Evolutionary conservation across 2,113 vertebrate species (phyloP).

Genomic region (Dryoscopus gambensis): DNA sequence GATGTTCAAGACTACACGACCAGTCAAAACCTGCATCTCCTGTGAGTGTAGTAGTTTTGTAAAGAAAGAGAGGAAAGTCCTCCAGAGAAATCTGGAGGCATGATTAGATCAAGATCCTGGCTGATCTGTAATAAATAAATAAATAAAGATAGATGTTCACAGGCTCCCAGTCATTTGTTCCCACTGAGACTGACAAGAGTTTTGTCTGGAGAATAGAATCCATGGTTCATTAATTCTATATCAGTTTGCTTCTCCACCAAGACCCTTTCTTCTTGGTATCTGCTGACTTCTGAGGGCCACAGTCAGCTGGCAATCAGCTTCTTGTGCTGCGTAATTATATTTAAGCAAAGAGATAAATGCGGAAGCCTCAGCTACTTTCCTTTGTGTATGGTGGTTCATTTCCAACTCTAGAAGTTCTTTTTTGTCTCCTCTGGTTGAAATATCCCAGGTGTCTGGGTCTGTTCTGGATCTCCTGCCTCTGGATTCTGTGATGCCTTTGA

Average conservation of each 20-base stretch:
- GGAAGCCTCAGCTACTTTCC: neutral
- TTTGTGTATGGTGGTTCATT: neutral
- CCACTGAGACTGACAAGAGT: neutral
- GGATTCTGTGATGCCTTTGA: neutral
- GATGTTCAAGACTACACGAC: neutral
- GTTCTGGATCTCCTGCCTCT: neutral
- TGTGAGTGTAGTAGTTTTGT: neutral
- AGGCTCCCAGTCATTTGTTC: neutral
- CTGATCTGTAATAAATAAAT: neutral
- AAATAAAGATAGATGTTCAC: neutral
- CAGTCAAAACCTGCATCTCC: neutral
- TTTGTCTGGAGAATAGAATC: neutral
- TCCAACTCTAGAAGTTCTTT: neutral
- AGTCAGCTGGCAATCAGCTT: neutral
- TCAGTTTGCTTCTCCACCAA: neutral
- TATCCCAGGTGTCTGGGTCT: neutral
- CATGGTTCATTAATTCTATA: neutral
- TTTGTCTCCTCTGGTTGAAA: neutral
- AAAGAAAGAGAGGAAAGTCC: neutral
- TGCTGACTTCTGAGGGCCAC: neutral
- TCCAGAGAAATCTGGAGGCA: neutral
- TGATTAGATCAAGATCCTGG: neutral
- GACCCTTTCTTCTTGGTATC: neutral
- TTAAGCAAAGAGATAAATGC: neutral
- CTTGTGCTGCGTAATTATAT: neutral